Conservation (phyloP, 2,113 vertebrate species). For the Phaethon lepturus region DNA sequence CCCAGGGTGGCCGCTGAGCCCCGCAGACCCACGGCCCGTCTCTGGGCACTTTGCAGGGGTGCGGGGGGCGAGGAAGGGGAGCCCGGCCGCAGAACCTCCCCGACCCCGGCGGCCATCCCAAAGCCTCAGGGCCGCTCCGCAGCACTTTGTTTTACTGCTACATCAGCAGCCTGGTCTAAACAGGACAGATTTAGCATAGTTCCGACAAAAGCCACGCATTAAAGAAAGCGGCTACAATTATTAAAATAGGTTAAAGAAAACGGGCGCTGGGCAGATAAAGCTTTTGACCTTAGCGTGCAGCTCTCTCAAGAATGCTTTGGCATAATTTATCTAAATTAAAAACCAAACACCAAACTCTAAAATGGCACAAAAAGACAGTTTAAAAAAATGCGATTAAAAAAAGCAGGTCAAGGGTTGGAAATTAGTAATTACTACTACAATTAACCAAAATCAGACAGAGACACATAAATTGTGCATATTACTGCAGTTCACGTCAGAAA, state of each 20-base stretch:
- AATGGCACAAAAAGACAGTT: constrained; percentile 37
- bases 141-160: not conserved
- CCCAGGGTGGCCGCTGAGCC: fast-evolving
- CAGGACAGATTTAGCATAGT: constrained; percentile 17
- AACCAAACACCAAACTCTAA: constrained; percentile 58
- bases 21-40: fast-evolving
- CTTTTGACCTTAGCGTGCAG: constrained; percentile 30
- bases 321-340: constrained; percentile 70
- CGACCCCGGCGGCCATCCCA: fast-evolving
- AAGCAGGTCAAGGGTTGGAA: constrained; percentile 43
- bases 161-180: constrained; percentile 24
- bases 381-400: constrained; percentile 54
- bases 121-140: not conserved
- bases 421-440: constrained; percentile 70
- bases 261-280: constrained; percentile 19
- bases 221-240: constrained; percentile 48
- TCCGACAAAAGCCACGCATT: constrained; percentile 45
- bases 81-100: not conserved
- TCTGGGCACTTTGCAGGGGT: not conserved
- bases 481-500: constrained; percentile 56
- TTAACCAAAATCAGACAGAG: constrained; percentile 63
- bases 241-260: constrained; percentile 67
- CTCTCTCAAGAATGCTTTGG: constrained; percentile 50
- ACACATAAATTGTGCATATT: constrained; percentile 41
- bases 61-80: not conserved